These are phyloP conservation scores for Morpho helenor DNA, from an alignment of 2,888 invertebrate genomes.

Conservation along the genomic window DNA sequence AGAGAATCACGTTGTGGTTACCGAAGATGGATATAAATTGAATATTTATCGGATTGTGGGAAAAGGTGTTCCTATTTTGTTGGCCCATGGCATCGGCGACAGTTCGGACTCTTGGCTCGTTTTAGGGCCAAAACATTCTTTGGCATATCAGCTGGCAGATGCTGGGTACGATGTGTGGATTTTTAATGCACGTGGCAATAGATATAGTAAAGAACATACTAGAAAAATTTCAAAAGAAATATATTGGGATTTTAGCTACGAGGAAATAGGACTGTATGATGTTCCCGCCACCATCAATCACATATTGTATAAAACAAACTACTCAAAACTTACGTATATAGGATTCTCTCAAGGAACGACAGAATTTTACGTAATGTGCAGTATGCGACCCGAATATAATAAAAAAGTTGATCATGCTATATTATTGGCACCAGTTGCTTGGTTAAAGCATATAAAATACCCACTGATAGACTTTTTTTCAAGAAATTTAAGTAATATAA, in stretches of 20 bases:
- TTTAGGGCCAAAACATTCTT: conserved; percentile 50
- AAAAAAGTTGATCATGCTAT: conserved; percentile 56
- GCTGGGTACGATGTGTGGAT: conserved; percentile 64
- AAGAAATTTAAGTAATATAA: conserved; percentile 37
- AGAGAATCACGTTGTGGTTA: conserved; percentile 49
- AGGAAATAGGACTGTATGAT: conserved; percentile 64
- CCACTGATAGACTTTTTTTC: conserved; percentile 49
- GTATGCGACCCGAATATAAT: conserved; percentile 55
- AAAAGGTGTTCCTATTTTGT: conserved; percentile 54
- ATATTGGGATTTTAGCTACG: conserved; percentile 64
- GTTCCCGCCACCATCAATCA: conserved; percentile 59
- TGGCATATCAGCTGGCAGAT: conserved; percentile 53
- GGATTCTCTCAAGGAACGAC: conserved; percentile 69
- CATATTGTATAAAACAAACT: conserved; percentile 43
- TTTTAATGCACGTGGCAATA: conserved; percentile 61
- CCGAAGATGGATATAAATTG: conserved; percentile 58
- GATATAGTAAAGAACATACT: conserved; percentile 55
- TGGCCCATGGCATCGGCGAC: conserved; percentile 63
- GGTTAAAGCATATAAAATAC: conserved; percentile 44
- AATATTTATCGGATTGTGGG: conserved; percentile 51
- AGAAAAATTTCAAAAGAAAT: conserved; percentile 40
- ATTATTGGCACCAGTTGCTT: conserved; percentile 60
- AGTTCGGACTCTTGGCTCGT: conserved; percentile 67
- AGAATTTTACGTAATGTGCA: conserved; percentile 59
- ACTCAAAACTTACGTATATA: conserved; percentile 50